A percentile compares a stretch with the other conserved stretches of the same genome.
Conservation (phyloP, 2,888 invertebrate genomes). For the Orchestes rusci region DNA sequence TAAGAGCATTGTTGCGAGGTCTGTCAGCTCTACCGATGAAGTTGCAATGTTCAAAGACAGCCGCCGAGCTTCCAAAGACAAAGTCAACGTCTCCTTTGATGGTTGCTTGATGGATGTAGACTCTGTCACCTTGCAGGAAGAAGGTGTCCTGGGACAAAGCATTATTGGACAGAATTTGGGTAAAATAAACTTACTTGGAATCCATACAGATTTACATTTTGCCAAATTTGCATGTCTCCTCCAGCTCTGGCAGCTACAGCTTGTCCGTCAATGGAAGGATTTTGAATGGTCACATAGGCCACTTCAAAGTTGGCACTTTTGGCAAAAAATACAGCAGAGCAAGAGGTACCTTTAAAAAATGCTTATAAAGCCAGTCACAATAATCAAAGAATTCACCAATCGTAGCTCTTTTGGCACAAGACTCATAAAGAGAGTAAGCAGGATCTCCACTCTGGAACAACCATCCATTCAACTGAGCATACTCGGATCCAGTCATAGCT, state of each 20-base stretch:
- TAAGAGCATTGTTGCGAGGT: constrained; percentile 3
- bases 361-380: neutral
- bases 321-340: constrained; percentile 12
- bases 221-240: constrained; percentile 12
- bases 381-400: no score
- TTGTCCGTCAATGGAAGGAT: constrained; percentile 13
- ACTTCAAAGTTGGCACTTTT: constrained; percentile 10
- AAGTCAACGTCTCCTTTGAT: constrained; percentile 14
- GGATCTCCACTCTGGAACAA: constrained; percentile 10
- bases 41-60: constrained; percentile 7
- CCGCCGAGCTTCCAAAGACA: constrained; percentile 8
- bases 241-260: constrained; percentile 13
- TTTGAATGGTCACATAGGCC: constrained; percentile 13
- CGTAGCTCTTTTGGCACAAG: constrained; percentile 1
- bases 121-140: constrained; percentile 1
- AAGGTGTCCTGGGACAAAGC: no score
- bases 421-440: constrained; percentile 5
- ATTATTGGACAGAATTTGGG: no score
- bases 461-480: constrained; percentile 4
- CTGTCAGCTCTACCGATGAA: constrained; percentile 9
- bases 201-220: constrained; percentile 14
- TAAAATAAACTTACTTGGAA: constrained; percentile 15
- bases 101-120: constrained; percentile 2
- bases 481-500: neutral
- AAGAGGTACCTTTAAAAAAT: constrained; percentile 11